Base-by-base conservation (phyloP, 2,113 vertebrate genomes). In the Chloropsis hardwickii region DNA sequence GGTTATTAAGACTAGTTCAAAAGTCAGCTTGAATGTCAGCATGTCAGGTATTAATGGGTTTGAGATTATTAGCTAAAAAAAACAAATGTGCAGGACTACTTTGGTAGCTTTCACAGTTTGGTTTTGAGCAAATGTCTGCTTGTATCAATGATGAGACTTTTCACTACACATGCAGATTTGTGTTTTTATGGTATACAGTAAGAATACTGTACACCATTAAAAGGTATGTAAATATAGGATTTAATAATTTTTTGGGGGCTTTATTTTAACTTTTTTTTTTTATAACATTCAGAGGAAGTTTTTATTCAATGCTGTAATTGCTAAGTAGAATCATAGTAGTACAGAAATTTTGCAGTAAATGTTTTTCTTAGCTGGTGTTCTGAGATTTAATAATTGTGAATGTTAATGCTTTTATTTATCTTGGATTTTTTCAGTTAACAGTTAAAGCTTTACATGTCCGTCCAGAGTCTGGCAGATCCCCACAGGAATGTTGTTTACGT, bases 381-480 rank as follows among this genome's bases (percentile, higher is more conserved):
- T 79, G 70, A 82, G 17, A 71, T 57, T 19, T 35, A 31, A 28
- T 50, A 71, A 25, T 42, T 48, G 3, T 23, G 28, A 54, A 44
- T 25, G 12, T 58, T 57, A 15, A 12, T 66, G 22, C 18, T 60
- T 71, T 12, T 76, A 56, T 29, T 76, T 58, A 24, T 73, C 40
- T 48, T 42, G 20, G 25, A 14, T 94, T 94, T 77, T 91, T 87
- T 69, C 77, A 99, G 99, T 82, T 99, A 95, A 99, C 99, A 24
- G 96, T 99, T 56, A 99, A 99, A 97, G 99, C 98, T 0, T 93
- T 99, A n/a, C 99, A 99, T 20, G 98, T 99, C 93, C 98, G 99
- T 91, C 99, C 99, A 1, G 99, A 99, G 96, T 98, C 98, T 3
- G 99, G 98, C 74, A 98, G 98, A 94, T 98, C 99, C 33, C 99